phyloP scores from a whole-genome alignment of 2,113 vertebrate species.

The Rhinoptilus africanus region DNA sequence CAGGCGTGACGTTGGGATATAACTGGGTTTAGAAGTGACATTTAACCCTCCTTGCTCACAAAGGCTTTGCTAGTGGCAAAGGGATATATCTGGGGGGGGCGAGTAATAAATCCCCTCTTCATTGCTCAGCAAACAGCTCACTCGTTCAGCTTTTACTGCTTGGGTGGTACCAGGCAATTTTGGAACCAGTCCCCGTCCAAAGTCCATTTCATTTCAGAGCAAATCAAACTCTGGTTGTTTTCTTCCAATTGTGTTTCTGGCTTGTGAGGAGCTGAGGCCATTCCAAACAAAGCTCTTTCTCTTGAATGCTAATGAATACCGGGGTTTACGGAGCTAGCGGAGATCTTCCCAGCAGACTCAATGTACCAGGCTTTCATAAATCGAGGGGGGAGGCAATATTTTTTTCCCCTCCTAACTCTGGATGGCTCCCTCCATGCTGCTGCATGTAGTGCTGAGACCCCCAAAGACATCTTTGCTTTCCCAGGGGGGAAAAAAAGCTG shows the following conservation, averaged over 20 bases:
- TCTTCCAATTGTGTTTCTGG: background rate
- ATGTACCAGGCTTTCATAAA: background rate
- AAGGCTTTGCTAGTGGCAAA: background rate
- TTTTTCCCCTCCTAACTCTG: background rate
- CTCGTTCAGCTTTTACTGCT: background rate
- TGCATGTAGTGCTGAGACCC: accelerated
- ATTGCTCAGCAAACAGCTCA: background rate
- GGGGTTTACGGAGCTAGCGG: background rate
- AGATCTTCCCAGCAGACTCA: background rate
- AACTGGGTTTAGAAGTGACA: background rate
- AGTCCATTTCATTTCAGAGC: background rate
- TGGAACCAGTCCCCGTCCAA: background rate
- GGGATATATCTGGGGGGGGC: background rate
- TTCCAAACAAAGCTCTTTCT: background rate
- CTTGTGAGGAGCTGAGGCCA: background rate
- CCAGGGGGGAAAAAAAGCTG: background rate
- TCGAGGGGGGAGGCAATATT: no score
- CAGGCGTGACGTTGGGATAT: no score
- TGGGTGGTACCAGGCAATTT: background rate
- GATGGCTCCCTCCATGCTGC: background rate
- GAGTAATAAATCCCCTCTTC: background rate
- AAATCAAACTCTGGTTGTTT: background rate
- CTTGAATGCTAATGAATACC: background rate
- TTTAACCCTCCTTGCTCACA: background rate
- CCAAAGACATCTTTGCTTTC: background rate